These are phyloP conservation scores for Priocnemis perturbator DNA, from an alignment of 2,888 invertebrate genomes.

Conservation along the genomic window DNA sequence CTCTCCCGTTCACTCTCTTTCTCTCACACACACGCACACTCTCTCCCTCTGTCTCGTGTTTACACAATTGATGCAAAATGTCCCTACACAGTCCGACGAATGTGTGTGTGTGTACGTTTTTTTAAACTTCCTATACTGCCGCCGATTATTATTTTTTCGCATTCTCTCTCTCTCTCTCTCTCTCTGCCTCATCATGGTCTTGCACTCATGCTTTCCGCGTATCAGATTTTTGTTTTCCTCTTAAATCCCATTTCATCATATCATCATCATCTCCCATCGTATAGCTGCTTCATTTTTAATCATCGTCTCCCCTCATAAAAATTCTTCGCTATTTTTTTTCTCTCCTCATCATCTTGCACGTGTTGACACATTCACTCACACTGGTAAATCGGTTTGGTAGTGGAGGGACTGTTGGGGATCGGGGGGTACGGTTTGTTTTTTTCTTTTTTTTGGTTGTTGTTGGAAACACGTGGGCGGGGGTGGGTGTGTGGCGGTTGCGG, in stretches of 20 bases:
- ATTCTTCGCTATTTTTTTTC: conserved; percentile 34
- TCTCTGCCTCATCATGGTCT: conserved; percentile 15
- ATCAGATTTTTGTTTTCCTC: conserved; percentile 30
- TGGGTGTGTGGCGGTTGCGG: conserved; percentile 26
- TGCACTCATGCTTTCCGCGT: conserved; percentile 11
- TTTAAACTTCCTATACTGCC: conserved; percentile 8
- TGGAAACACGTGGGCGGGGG: conserved; percentile 4
- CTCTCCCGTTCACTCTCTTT: conserved; percentile 39
- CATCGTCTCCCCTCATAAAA: conserved; percentile 40
- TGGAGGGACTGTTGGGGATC: conserved; percentile 42
- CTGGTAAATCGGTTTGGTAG: conserved; percentile 66
- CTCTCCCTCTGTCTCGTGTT: conserved; percentile 50
- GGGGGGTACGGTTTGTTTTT: conserved; percentile 12
- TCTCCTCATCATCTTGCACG: conserved; percentile 49
- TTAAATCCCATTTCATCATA: not conserved
- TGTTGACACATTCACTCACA: conserved; percentile 71
- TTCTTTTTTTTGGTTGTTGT: no score
- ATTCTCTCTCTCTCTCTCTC: conserved; percentile 21
- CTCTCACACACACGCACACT: conserved; percentile 55
- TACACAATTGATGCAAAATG: conserved; percentile 74
- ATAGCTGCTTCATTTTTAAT: conserved; percentile 20
- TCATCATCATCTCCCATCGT: conserved; percentile 25
- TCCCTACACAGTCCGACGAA: conserved; percentile 73
- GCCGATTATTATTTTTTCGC: not conserved
- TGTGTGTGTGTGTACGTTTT: conserved; percentile 64